Evolutionary conservation across 2,113 vertebrate species (phyloP), one percentile per base, ranked within the genome.

Genomic region (Rhadina sibilatrix): DNA sequence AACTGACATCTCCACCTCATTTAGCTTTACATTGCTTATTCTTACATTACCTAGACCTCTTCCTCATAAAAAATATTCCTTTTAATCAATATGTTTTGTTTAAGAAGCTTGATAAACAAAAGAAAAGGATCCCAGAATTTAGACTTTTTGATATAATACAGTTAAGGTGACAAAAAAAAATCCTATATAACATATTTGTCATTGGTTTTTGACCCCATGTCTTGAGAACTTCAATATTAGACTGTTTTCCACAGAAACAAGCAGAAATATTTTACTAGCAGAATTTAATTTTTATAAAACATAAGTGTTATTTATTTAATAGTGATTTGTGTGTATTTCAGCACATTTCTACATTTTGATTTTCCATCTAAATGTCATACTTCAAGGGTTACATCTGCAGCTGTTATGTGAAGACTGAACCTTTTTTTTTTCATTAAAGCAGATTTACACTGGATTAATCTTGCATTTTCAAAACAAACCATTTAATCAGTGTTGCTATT

Each of bases 381-480:
- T 87, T 93, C 75, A 95, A 74, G 42, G 21, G 33, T 92, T 95
- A 89, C 42, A 63, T 87, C 28, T 88, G 15, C 63, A 94, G 63
- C 37, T 87, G 23, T 64, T 91, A 42, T 21, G 18, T 74, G 69
- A 93, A 88, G n/a, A 70, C 4, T 47, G 33, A 89, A 78, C 30
- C 27, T 94, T 70, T 92, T 94, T 70, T 92, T 77, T 96, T 84
- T 93, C 42, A 88, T 83, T 77, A 89, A 80, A 93, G 31, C 59
- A 81, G 33, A 91, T 92, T 97, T 97, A 82, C 14, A 10, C 37
- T 76, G 78, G 63, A 89, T 96, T 97, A 96, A 92, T 15, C 37
- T 94, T 87, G 19, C 13, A 11, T 47, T 92, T 96, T 94, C 38
- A 92, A 97, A 91, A 88, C 1, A 4, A 83, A 57, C 18, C 22